Conservation (phyloP, 2,888 invertebrate genomes). For the Folsomia manolachei region DNA sequence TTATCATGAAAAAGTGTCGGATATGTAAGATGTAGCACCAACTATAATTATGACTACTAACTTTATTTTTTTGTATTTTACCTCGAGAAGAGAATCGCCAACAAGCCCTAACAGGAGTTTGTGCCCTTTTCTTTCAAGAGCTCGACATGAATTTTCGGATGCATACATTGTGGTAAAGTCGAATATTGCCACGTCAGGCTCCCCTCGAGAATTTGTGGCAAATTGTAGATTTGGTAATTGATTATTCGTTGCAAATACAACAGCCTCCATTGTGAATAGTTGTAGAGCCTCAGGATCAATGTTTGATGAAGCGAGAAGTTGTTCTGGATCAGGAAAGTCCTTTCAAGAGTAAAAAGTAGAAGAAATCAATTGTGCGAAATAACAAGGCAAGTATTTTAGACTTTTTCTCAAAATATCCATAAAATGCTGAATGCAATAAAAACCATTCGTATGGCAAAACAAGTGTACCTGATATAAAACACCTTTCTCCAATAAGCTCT, state of each 20-base stretch:
- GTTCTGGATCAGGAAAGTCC: slow-evolving; percentile 57
- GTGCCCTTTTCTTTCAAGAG: slow-evolving; percentile 56
- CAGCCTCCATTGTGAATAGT: slow-evolving; percentile 58
- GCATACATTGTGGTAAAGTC: slow-evolving; percentile 61
- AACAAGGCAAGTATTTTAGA: background rate
- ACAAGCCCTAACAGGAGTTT: slow-evolving; percentile 57
- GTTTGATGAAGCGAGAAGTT: slow-evolving; percentile 57
- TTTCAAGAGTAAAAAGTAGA: slow-evolving; percentile 39
- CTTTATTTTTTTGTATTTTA: too few species aligned
- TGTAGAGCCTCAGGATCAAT: slow-evolving; percentile 57
- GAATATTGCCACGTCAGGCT: slow-evolving; percentile 60
- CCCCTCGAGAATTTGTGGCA: slow-evolving; percentile 59
- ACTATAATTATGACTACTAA: too few species aligned
- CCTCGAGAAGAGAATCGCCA: slow-evolving; percentile 60
- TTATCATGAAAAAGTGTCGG: slow-evolving; percentile 59
- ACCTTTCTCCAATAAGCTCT: slow-evolving; percentile 56
- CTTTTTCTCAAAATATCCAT: background rate
- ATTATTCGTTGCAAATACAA: slow-evolving; percentile 55
- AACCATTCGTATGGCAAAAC: too few species aligned
- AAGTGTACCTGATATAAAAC: slow-evolving; percentile 56
- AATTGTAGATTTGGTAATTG: slow-evolving; percentile 55
- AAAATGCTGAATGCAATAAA: background rate
- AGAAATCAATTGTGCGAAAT: background rate
- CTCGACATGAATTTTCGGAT: slow-evolving; percentile 57
- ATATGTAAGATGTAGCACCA: slow-evolving; percentile 39